phyloP scores from a whole-genome alignment of 2,888 invertebrate species.

The Tholera decimalis region DNA sequence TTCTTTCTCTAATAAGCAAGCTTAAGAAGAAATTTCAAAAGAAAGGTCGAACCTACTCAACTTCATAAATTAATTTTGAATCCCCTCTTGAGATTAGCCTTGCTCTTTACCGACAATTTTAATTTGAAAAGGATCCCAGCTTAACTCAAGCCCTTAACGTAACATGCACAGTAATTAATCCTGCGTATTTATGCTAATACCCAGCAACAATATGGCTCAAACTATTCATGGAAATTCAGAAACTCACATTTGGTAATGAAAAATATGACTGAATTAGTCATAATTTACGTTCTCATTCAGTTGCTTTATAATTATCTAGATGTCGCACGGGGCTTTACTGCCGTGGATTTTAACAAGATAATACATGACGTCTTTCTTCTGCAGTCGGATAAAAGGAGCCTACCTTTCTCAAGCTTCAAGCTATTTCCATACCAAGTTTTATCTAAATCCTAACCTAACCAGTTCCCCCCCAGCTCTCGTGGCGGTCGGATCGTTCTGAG shows the following conservation, averaged over 20 bases:
- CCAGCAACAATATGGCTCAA: neutral
- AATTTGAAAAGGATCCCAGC: conserved; percentile 56
- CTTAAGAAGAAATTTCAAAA: conserved; percentile 22
- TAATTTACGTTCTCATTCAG: neutral
- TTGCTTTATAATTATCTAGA: neutral
- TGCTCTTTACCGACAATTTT: conserved; percentile 49
- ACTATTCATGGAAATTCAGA: neutral
- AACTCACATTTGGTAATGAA: neutral
- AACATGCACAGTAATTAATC: conserved; percentile 35
- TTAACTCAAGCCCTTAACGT: conserved; percentile 40
- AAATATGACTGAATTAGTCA: neutral
- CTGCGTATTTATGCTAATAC: conserved; percentile 15
- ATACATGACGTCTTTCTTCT: too few species aligned
- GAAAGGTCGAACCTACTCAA: conserved; percentile 19
- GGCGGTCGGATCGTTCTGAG: too few species aligned
- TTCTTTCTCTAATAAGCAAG: too few species aligned
- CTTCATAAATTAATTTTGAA: conserved; percentile 36
- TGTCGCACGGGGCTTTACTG: too few species aligned
- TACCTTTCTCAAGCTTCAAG: too few species aligned
- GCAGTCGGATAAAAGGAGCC: too few species aligned
- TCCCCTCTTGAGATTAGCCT: conserved; percentile 21
- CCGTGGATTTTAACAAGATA: too few species aligned
- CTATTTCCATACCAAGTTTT: too few species aligned
- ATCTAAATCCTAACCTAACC: too few species aligned
- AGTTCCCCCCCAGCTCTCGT: too few species aligned